Evolutionary conservation across 1,140 invertebrate species (phyloP).

Genomic region (Drosophila ananassae): DNA sequence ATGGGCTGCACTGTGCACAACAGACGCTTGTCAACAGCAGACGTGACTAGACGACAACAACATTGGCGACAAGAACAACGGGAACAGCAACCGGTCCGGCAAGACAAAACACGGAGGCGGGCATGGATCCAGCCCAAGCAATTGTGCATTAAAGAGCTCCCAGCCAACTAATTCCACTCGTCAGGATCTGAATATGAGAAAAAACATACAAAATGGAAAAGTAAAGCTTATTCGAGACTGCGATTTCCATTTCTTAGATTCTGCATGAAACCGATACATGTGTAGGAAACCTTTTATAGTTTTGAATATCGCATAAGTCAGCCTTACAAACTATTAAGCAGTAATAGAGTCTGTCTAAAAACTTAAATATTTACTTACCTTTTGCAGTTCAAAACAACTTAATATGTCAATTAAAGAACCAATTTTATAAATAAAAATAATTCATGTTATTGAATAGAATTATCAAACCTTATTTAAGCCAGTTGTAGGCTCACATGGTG

Average conservation of each 20-base stretch:
- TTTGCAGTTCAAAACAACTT: too few species aligned
- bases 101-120: slow-evolving; percentile 52
- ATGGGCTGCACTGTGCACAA: slow-evolving; percentile 61
- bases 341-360: too few species aligned
- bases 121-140: slow-evolving; percentile 29
- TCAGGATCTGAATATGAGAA: not conserved
- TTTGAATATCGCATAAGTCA: not conserved
- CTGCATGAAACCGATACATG: not conserved
- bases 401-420: too few species aligned
- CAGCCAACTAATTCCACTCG: slow-evolving; percentile 32
- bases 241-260: not conserved
- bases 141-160: slow-evolving; percentile 34
- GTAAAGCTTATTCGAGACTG: not conserved
- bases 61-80: slow-evolving; percentile 38
- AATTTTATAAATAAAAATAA: too few species aligned
- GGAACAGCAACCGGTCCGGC: slow-evolving; percentile 3
- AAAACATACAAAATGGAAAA: not conserved
- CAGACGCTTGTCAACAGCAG: slow-evolving; percentile 73
- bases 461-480: too few species aligned
- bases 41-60: slow-evolving; percentile 71
- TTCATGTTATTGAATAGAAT: too few species aligned
- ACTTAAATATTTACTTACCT: too few species aligned
- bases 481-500: too few species aligned
- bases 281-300: not conserved
- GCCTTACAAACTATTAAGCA: too few species aligned